A percentile compares a stretch with the other conserved stretches of the same genome.
Conservation (phyloP, 2,797 vertebrate genomes). For the Smutsia temminckii region DNA sequence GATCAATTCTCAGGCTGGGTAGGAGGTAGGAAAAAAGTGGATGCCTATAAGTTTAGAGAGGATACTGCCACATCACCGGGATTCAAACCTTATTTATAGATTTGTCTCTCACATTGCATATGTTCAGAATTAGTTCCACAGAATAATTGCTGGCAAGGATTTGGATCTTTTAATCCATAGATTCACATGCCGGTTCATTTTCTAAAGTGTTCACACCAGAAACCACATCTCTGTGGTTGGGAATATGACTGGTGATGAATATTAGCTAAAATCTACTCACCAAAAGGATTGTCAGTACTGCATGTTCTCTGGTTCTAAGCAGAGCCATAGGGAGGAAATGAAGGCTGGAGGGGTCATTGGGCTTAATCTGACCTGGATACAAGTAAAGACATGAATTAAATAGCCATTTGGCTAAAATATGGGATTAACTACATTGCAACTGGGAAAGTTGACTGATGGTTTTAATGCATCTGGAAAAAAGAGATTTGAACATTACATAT, state of each 20-base stretch:
- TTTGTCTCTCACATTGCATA: neutral
- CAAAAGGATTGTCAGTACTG: fast-evolving
- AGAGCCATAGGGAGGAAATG: neutral
- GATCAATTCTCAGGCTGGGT: neutral
- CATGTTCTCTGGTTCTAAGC: neutral
- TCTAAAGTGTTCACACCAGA: neutral
- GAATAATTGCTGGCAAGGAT: neutral
- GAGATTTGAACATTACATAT: neutral
- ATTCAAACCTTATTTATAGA: neutral
- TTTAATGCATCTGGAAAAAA: neutral
- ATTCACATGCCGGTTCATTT: neutral
- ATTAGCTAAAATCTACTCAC: neutral
- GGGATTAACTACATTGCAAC: neutral
- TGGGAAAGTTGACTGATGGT: neutral
- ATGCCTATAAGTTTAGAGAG: neutral
- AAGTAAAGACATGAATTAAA: neutral
- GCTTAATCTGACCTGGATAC: neutral
- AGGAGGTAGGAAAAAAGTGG: neutral
- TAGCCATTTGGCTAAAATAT: neutral
- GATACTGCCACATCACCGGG: neutral
- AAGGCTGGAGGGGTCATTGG: neutral
- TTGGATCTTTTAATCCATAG: neutral
- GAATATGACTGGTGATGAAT: neutral
- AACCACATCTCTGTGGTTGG: neutral
- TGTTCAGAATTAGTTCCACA: neutral